Base-by-base conservation (phyloP, 1,140 invertebrate genomes). In the Coelopa frigida region DNA sequence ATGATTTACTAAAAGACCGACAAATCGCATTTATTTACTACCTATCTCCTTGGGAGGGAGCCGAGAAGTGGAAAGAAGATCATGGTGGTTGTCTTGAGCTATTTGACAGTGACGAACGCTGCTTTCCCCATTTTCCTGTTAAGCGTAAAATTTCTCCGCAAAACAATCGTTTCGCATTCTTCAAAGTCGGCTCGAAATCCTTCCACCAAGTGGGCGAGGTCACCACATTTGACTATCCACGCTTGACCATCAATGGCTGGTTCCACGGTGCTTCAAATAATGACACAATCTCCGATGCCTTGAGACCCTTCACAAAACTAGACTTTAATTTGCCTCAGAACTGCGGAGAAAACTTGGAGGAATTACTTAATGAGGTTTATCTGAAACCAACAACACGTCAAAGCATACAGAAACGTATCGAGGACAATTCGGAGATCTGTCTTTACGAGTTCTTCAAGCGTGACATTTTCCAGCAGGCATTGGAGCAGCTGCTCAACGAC, bases 161-260 rank as follows among this genome's bases (percentile, higher is more conserved):
- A 46, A 84, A 82, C 55, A 86, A 86, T 68, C 82, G 78, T 45
- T 73, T 87, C 18, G 74, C 82, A 15, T 83, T 87, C 55, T 87
- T 87, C 50, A 78, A 80, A 61, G 84, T 87, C 8, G 70, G 70
- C 2, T 56, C 64, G 10, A 56, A 57, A 26, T 68, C 62, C 27
- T 68, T 65, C 46, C 63, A 71, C 49, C 68, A 81, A 73, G 83
- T 86, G 22, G 73, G 75, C 8, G 84, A 87, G 70, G 76, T 87
- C 23, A 66, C 73, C 5, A 75, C 75, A 5, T 63, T 75, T 45
- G 74, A 81, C 49, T 75, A 79, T 54, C 77, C 74, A 27, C 75
- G 83, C 33, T 72, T 82, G 48, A 80, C 81, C 14, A 82, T 87
- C 37, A 85, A 85, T 54, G 84, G 84, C 27, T 86, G 84, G 83